Base-by-base conservation (phyloP, 2,113 vertebrate genomes). In the Epinephelus moara region DNA sequence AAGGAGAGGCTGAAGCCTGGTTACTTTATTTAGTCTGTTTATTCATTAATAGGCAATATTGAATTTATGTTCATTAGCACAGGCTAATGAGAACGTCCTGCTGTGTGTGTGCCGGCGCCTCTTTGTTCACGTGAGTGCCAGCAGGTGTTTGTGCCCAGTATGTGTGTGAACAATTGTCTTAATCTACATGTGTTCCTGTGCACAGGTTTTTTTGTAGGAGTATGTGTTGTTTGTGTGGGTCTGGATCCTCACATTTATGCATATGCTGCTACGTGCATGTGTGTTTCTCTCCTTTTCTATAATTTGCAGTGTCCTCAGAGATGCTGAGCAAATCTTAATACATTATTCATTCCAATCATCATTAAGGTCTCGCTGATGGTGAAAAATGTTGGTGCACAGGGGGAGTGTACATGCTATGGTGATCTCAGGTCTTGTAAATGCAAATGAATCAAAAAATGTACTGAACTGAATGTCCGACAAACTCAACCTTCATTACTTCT, bases 1-100 rank as follows among this genome's bases (percentile, higher is more conserved):
- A n/a, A 64, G 62, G 57, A 67, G 80, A 68, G 33, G 62, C 63
- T 57, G 82, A 82, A 66, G 57, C 72, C 30, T 69, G 81, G 91
- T 71, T 89, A 79, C 69, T 87, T 82, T 77, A 82, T 82, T 85
- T 78, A 78, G 71, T 81, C 61, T 84, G 67, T 88, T 88, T 87
- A 86, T 89, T 88, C 81, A 89, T 88, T 88, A 93, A 91, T 77
- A 84, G 45, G 49, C 70, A 85, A 81, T 86, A 89, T 78, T 88
- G 83, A 84, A 87, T 84, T 88, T 50, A 79, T 85, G 60, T 90
- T 90, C 75, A 90, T 93, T 90, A 89, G 81, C 40, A 49, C 49
- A 59, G 9, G 82, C 71, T 89, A 93, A 93, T 93, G 84, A 89
- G 81, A 86, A 30, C 2, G 2, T 19, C 74, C 63, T 40, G 59